phyloP scores from a whole-genome alignment of 1,140 invertebrate species.

The Apis laboriosa region DNA sequence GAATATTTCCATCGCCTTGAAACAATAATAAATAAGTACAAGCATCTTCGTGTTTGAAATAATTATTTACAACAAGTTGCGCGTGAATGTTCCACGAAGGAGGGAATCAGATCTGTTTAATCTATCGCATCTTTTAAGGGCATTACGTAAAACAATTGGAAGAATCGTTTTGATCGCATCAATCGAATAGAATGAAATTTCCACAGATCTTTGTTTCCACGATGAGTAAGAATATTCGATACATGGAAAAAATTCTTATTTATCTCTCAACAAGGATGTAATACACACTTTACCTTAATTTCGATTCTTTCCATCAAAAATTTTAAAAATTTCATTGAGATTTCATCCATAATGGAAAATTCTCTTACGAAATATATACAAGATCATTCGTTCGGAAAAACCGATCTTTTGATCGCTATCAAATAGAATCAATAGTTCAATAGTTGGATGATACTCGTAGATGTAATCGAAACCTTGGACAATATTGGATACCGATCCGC shows the following conservation, averaged over 20 bases:
- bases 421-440: slow-evolving; percentile 64
- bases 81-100: background rate
- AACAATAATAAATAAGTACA: too few relatives aligned
- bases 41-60: too few relatives aligned
- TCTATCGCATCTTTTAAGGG: slow-evolving; percentile 23
- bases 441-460: slow-evolving; percentile 71
- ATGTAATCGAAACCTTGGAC: slow-evolving; percentile 62
- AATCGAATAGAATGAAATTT: slow-evolving; percentile 43
- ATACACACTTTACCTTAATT: background rate
- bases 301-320: too few relatives aligned
- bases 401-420: background rate
- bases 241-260: background rate
- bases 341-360: too few relatives aligned
- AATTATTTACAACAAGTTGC: too few relatives aligned
- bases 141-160: slow-evolving; percentile 46
- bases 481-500: slow-evolving; percentile 23
- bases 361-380: too few relatives aligned
- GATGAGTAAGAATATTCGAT: background rate
- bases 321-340: too few relatives aligned
- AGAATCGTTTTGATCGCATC: slow-evolving; percentile 41
- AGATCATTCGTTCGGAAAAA: too few relatives aligned
- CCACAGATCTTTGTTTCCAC: slow-evolving; percentile 17
- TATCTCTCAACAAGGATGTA: background rate
- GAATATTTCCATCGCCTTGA: too few relatives aligned
- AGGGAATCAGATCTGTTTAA: background rate